Base-by-base conservation (phyloP, 2,797 vertebrate genomes). In the Cryptoprocta ferox region DNA sequence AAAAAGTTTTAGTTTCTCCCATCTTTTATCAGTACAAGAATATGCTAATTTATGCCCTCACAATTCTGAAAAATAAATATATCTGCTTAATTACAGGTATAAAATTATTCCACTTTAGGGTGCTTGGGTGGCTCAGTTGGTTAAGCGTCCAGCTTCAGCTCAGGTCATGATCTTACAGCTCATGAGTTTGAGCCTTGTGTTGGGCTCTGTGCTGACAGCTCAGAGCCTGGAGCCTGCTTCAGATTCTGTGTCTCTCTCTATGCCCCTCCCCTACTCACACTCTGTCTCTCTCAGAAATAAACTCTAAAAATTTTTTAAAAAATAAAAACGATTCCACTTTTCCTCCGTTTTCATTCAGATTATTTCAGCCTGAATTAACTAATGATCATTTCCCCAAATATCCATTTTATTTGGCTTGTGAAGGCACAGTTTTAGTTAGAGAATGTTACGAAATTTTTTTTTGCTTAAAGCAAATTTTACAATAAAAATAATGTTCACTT, bases 391-490 rank as follows among this genome's bases (percentile, higher is more conserved):
- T 48, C 42, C 37, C 13, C 14, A 28, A 48, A 90, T 88, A 78
- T 45, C 50, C 50, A 79, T 71, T 50, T 3, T 82, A 59, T 96
- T 96, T 95, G 78, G 19, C 56, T 97, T 63, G 9, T 63, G 88
- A 97, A 95, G 30, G 75, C 14, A 26, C 16, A 75, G 37, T 68
- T 63, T 94, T 82, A 95, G 15, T 59, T 63, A 81, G 70, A 94
- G 61, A 82, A 95, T 70, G 82, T 78, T 79, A 48, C 42, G 82
- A 92, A 97, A 89, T 79, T 19, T 13, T 56, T n/a, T 94, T 71
- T 59, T 63, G 12, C 50, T 66, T 65, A 76, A 88, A 95, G 50
- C 42, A 91, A 83, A 50, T 80, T 95, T 97, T 94, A 86, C 39
- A 92, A 26, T 91, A 91, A 32, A 61, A 97, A 86, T 94, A 32